Conservation (phyloP, 2,113 vertebrate species). For the Thermophis baileyi region DNA sequence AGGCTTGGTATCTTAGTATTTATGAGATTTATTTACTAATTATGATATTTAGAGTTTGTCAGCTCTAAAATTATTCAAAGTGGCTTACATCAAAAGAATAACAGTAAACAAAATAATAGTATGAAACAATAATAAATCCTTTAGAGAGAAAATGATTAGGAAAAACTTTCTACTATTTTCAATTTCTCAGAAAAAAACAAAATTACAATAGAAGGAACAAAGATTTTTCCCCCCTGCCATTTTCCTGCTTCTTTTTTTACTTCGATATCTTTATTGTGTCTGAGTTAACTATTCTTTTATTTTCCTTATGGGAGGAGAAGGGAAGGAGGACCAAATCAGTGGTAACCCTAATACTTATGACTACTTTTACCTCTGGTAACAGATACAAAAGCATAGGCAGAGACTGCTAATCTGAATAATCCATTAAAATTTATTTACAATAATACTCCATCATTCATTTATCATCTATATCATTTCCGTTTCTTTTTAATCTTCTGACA, state of each 20-base stretch:
- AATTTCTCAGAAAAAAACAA: neutral
- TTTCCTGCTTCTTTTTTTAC: neutral
- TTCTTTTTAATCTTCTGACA: conserved; percentile 50
- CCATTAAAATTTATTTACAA: neutral
- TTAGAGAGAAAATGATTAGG: neutral
- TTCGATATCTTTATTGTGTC: neutral
- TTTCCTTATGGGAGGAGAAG: neutral
- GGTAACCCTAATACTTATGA: neutral
- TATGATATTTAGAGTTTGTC: neutral
- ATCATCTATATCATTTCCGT: conserved; percentile 5
- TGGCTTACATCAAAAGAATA: neutral
- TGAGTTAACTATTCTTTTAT: neutral
- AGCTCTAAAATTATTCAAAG: neutral
- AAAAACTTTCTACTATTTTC: neutral
- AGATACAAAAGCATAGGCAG: neutral
- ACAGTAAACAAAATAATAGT: neutral
- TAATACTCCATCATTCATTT: neutral
- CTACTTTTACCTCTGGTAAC: neutral
- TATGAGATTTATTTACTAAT: neutral
- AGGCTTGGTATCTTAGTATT: neutral
- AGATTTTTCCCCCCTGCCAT: neutral
- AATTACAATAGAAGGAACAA: neutral
- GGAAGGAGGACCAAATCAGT: neutral
- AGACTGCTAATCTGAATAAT: neutral
- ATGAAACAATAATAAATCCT: neutral